Conservation (phyloP, 64 coral and sea anemone species). For the Montipora sp. region DNA sequence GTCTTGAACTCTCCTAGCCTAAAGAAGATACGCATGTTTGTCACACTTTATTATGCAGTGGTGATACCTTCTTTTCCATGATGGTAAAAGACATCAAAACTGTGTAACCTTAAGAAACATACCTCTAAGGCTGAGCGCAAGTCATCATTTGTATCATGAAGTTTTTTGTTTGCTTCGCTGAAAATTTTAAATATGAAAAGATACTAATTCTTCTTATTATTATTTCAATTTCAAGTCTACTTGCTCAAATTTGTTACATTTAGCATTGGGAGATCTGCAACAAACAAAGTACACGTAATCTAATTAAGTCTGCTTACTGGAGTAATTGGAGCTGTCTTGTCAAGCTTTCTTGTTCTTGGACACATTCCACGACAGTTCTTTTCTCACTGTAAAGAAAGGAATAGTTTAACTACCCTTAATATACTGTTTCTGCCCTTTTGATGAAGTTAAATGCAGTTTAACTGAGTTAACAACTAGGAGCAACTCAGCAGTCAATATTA, state of each 20-base stretch:
- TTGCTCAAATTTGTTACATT: too few relatives aligned
- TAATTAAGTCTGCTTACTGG: slow-evolving; percentile 59
- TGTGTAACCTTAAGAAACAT: background rate
- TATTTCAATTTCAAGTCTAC: too few relatives aligned
- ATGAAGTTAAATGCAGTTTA: too few relatives aligned
- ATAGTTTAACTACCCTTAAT: background rate
- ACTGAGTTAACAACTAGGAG: too few relatives aligned
- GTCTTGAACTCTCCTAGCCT: background rate
- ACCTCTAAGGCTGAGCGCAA: slow-evolving; percentile 87
- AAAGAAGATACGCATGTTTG: background rate
- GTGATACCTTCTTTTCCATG: too few relatives aligned
- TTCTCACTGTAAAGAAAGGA: slow-evolving; percentile 62
- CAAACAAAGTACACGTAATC: too few relatives aligned
- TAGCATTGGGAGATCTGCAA: too few relatives aligned
- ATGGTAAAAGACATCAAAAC: too few relatives aligned
- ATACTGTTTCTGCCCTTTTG: too few relatives aligned
- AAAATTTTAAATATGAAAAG: slow-evolving; percentile 3
- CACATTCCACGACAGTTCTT: slow-evolving; percentile 77
- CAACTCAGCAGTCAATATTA: too few relatives aligned
- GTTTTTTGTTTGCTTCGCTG: slow-evolving; percentile 93
- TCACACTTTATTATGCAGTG: background rate
- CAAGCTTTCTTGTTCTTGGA: slow-evolving; percentile 92
- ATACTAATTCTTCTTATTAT: background rate
- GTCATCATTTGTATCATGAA: slow-evolving; percentile 98
- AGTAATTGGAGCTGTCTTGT: slow-evolving; percentile 93